Conservation (phyloP, 2,888 invertebrate genomes). For the Nomada fabriciana region DNA sequence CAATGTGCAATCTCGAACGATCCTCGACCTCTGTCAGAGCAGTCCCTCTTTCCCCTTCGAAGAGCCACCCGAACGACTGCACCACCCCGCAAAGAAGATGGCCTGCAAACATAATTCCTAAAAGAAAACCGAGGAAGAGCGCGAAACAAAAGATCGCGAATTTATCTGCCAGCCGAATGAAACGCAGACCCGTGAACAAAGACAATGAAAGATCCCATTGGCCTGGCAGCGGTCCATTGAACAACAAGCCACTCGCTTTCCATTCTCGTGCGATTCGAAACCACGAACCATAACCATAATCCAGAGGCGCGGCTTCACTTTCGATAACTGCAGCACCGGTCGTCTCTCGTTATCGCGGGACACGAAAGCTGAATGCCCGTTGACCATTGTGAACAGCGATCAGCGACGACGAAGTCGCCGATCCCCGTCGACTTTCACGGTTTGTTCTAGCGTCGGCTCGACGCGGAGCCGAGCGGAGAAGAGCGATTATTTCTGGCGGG, state of each 20-base stretch:
- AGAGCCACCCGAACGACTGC: too few relatives aligned
- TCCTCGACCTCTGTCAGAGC: too few relatives aligned
- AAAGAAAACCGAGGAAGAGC: too few relatives aligned
- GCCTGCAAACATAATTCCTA: too few relatives aligned
- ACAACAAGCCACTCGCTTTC: slow-evolving; percentile 32
- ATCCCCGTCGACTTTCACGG: slow-evolving; percentile 57
- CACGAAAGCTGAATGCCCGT: slow-evolving; percentile 25
- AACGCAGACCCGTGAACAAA: not conserved
- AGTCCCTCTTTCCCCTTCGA: too few relatives aligned
- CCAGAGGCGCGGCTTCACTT: slow-evolving; percentile 35
- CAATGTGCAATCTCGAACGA: too few relatives aligned
- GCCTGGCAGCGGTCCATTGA: slow-evolving; percentile 6
- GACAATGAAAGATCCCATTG: not conserved
- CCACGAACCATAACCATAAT: not conserved
- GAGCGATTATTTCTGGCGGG: slow-evolving; percentile 57
- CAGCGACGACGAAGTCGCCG: slow-evolving; percentile 22
- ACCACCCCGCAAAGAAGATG: too few relatives aligned
- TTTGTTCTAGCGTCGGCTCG: slow-evolving; percentile 17
- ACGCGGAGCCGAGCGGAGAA: too few relatives aligned
- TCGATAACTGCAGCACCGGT: slow-evolving; percentile 32
- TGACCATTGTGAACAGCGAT: slow-evolving; percentile 24
- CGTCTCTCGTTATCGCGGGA: slow-evolving; percentile 27
- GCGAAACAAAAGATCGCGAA: too few relatives aligned
- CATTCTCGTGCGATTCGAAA: slow-evolving; percentile 32
- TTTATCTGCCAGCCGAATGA: too few relatives aligned